phyloP scores from a whole-genome alignment of 1,140 invertebrate species.

The Drosophila fuyamai region DNA sequence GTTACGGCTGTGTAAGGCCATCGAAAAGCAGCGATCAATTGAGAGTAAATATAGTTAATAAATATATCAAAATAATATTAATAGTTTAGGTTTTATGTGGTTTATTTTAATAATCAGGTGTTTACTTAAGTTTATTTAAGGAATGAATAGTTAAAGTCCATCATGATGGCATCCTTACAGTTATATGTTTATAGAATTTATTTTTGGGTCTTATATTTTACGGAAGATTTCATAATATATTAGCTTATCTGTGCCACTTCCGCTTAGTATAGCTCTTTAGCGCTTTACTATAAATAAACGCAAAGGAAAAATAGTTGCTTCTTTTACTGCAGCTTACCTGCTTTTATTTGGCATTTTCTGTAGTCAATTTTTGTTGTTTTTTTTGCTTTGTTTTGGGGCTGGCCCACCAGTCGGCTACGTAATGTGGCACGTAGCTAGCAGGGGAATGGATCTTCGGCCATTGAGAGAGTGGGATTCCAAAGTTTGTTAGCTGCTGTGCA shows the following conservation, averaged over 20 bases:
- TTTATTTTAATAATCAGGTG: no score
- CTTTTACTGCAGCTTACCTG: conserved; percentile 18
- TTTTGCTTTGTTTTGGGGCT: background rate
- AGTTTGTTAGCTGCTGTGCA: conserved; percentile 24
- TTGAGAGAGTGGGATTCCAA: background rate
- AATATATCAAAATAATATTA: no score
- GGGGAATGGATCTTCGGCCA: conserved; percentile 20
- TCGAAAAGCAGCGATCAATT: no score
- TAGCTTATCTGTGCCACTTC: background rate
- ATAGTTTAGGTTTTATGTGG: no score
- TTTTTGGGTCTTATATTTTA: background rate
- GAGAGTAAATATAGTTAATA: background rate
- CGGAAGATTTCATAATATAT: background rate
- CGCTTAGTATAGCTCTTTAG: background rate
- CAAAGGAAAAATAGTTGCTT: conserved; percentile 9
- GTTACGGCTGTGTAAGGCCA: background rate
- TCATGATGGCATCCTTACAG: no score
- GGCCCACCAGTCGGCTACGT: conserved; percentile 43
- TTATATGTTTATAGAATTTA: no score
- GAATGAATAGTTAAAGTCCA: no score
- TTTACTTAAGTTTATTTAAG: no score
- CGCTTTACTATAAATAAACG: conserved; percentile 9
- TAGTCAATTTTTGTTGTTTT: background rate
- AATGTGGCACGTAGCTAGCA: conserved; percentile 46
- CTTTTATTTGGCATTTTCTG: conserved; percentile 3